These are phyloP conservation scores for Cervus canadensis DNA, from an alignment of 2,113 vertebrate genomes.

Conservation along the genomic window DNA sequence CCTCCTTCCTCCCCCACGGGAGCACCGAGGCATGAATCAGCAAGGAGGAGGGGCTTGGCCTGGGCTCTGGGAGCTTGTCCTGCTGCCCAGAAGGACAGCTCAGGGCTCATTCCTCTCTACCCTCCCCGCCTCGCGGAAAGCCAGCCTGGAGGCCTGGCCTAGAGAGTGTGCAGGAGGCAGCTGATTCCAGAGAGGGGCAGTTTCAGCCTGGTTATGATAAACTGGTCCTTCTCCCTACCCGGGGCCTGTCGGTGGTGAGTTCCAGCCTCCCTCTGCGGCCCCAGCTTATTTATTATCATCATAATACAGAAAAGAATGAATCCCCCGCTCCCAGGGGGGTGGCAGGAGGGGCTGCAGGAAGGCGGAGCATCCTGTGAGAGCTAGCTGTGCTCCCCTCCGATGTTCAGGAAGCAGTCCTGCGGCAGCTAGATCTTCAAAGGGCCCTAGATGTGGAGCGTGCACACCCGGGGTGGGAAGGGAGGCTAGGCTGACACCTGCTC, in stretches of 20 bases:
- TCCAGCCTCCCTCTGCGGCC: conserved; percentile 76
- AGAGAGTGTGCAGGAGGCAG: conserved; percentile 51
- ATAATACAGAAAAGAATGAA: conserved; percentile 75
- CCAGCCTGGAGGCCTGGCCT: conserved; percentile 25
- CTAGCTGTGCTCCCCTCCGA: conserved; percentile 68
- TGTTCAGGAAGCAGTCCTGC: conserved; percentile 68
- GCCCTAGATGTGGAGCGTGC: not conserved
- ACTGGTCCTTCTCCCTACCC: conserved; percentile 61
- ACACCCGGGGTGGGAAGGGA: not conserved
- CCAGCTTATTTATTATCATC: conserved; percentile 73
- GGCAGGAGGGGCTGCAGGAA: conserved; percentile 56
- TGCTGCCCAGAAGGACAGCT: not conserved
- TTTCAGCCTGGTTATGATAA: conserved; percentile 70
- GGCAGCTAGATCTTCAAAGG: not conserved
- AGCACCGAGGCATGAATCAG: too few relatives aligned
- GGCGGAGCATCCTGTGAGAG: conserved; percentile 72
- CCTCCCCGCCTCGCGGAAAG: fast-evolving
- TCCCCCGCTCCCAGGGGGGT: conserved; percentile 35
- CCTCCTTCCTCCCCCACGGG: fast-evolving
- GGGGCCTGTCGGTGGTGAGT: conserved; percentile 68
- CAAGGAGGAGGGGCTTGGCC: not conserved
- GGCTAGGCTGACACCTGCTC: not conserved
- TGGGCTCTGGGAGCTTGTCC: not conserved
- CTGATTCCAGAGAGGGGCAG: conserved; percentile 65
- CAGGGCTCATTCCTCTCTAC: not conserved